A percentile compares a stretch with the other conserved stretches of the same genome.
Evolutionary conservation across 2,113 vertebrate species (phyloP).

Genomic region (Syrrhaptes paradoxus): DNA sequence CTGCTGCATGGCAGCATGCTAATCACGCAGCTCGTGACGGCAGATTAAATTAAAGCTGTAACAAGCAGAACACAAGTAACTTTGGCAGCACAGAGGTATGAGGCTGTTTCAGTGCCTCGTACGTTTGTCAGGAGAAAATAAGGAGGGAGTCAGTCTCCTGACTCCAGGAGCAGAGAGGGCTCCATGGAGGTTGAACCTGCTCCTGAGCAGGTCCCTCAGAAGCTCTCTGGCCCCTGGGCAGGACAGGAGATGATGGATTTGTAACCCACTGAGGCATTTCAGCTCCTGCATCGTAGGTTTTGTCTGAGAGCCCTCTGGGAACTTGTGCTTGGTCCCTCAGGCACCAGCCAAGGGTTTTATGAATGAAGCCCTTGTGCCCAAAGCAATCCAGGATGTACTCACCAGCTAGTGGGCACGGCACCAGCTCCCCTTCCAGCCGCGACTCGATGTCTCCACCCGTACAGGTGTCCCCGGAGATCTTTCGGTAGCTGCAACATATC

Average conservation of each 20-base stretch:
- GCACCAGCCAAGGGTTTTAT: background rate
- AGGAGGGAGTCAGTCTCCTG: background rate
- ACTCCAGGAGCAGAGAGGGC: background rate
- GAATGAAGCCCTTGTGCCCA: background rate
- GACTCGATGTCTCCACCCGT: slow-evolving; percentile 91
- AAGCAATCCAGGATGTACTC: background rate
- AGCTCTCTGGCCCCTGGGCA: background rate
- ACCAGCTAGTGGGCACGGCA: slow-evolving; percentile 95
- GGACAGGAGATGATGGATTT: background rate
- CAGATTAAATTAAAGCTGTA: slow-evolving; percentile 73
- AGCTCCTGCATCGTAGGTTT: background rate
- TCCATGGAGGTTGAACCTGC: background rate
- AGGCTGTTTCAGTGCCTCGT: background rate
- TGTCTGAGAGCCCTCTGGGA: background rate
- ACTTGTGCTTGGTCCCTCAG: background rate
- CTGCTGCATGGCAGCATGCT: slow-evolving; percentile 50
- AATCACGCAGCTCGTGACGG: slow-evolving; percentile 63
- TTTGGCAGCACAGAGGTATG: background rate
- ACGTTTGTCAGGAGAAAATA: background rate
- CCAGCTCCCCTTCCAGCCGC: slow-evolving; percentile 89
- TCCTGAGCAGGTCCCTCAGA: background rate
- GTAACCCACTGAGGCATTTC: background rate
- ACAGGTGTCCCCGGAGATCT: slow-evolving; percentile 95
- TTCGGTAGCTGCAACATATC: slow-evolving; percentile 86
- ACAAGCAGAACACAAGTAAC: slow-evolving; percentile 64